Evolutionary conservation across 2,797 vertebrate genomes (phyloP), one percentile per base, ranked within the genome.

Genomic region (Synanceia verrucosa): DNA sequence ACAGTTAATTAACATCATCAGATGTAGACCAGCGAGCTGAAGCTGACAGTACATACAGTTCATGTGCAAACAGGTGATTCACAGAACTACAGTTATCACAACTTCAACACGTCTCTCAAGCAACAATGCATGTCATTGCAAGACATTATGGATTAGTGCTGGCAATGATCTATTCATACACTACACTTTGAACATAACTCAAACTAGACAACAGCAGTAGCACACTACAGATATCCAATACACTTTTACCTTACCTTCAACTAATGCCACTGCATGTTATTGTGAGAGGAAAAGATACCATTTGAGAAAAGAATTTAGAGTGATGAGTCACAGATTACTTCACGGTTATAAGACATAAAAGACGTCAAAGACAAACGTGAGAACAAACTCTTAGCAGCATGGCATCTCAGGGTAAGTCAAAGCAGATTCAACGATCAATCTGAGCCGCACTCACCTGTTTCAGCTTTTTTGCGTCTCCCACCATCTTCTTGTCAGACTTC

Each of bases 401-500:
- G 68, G 70, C 34, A 73, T 65, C 43, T 65, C 43, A 33, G 28
- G 44, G 16, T 58, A 37, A 28, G 31, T 51, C 46, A 39, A 31
- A 62, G 28, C 34, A 26, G 39, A 53, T 24, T 21, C 8, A 1
- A 13, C n/a, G 5, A 39, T 4, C 5, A 57, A 31, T 10, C 18
- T 14, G 36, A 31, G 26, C 3, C 0, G 47, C 21, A 12, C 73
- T 83, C 77, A 97, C 98, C 94, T 82, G 91, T 76, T 92, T 97
- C 34, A 77, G 56, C 87, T 95, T 97, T 86, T 93, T 95, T 4
- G 86, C 83, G 36, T 95, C 95, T 82, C 88, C 47, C 79, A 73
- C 89, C 0, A 83, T 89, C 86, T 94, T 96, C 86, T 92, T 96
- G 18, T 99, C 97, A 0, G 91, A 93, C 89, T 96, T 99, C 87